Evolutionary conservation across 2,113 vertebrate species (phyloP), one percentile per base, ranked within the genome.

Genomic region (Ondatra zibethicus): DNA sequence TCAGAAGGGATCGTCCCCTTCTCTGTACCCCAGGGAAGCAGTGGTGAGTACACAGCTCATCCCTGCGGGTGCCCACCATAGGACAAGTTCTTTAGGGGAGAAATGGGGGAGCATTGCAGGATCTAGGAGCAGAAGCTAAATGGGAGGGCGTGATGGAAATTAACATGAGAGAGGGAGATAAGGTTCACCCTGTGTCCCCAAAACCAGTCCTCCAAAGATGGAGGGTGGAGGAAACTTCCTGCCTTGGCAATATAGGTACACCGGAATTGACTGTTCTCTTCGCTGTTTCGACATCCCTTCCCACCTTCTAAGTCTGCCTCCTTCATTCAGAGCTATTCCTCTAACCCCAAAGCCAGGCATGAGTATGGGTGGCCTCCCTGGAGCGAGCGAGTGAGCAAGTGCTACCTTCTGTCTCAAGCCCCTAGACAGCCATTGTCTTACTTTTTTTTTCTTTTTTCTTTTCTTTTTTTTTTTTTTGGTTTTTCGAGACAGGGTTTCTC

Each of bases 271-370:
- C 65, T 63, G 95, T 97, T 97, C 90, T 96, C 97, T 92, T 98
- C 92, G 93, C 97, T 98, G 84, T 92, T 97, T 96, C 97, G 90
- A 92, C 52, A 91, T 97, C 96, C 95, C 97, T 94, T 97, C 94
- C 81, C 19, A 97, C 65, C 33, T 85, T 58, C n/a, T 27, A 61
- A 50, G 31, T 73, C 87, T 91, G 75, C 96, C 95, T 52, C 29
- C 36, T 95, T 98, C 52, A 27, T 87, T 42, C 76, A n/a, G 39
- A 95, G 93, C 90, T 80, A 82, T 98, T 97, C 72, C 70, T 84
- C 72, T 33, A 17, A 31, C 25, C 68, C 68, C 86, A 68, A 91
- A 65, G 13, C 16, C 29, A 91, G 61, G 68, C 36, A 42, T 33
- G 61, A 82, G 66, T 31, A 61, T 16, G 23, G 23, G 16, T 50